These are phyloP conservation scores for Neodiprion fabricii DNA, from an alignment of 1,140 invertebrate genomes.

Conservation along the genomic window DNA sequence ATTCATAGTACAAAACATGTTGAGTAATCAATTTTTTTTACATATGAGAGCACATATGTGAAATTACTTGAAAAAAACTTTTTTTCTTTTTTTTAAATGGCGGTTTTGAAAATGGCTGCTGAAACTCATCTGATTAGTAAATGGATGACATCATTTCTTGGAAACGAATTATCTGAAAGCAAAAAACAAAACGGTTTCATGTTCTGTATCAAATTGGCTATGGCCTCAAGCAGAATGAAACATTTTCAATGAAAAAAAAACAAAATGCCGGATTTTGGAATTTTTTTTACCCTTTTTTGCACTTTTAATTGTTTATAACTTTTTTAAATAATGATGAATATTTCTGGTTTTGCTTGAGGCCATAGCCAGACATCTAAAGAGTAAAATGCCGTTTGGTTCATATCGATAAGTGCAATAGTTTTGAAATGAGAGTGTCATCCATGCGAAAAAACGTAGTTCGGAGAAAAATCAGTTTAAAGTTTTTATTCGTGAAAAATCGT, in stretches of 20 bases:
- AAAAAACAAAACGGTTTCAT: neutral
- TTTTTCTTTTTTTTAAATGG: neutral
- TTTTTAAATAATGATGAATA: slow-evolving; percentile 27
- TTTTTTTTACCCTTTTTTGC: slow-evolving; percentile 24
- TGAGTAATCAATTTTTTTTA: no score
- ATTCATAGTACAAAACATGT: no score
- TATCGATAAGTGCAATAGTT: slow-evolving; percentile 20
- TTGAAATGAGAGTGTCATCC: slow-evolving; percentile 19
- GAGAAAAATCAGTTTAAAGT: slow-evolving; percentile 27
- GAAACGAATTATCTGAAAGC: no score
- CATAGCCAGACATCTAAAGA: slow-evolving; percentile 17
- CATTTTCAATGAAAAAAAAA: neutral
- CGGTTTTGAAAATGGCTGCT: no score
- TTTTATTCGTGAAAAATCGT: slow-evolving; percentile 23
- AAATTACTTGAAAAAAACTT: neutral
- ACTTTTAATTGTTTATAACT: neutral
- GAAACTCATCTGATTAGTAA: no score
- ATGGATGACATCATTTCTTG: no score
- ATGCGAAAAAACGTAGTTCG: slow-evolving; percentile 20
- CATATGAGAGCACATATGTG: no score
- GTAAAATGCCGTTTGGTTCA: slow-evolving; percentile 24
- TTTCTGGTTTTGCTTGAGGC: slow-evolving; percentile 21
- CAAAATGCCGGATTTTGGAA: slow-evolving; percentile 25
- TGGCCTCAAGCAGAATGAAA: slow-evolving; percentile 2
- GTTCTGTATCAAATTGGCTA: slow-evolving; percentile 25